A percentile compares a stretch with the other conserved stretches of the same genome.
Evolutionary conservation across 1,140 invertebrate species (phyloP).

Genomic region (Calosoma granatense): DNA sequence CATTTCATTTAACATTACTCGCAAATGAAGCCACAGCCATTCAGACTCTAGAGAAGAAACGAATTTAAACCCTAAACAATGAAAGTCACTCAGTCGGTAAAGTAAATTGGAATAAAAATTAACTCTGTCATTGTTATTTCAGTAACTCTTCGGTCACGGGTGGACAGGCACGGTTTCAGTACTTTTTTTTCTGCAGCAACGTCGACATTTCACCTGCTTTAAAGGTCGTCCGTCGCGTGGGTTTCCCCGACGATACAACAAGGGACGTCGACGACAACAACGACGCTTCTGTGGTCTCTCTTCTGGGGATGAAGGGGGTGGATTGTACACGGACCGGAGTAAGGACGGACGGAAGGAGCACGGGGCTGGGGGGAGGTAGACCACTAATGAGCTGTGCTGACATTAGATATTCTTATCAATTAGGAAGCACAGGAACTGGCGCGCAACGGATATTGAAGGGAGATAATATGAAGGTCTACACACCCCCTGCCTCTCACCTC

Average conservation of each 20-base stretch:
- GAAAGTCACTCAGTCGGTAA: too few species aligned
- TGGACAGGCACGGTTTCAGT: background rate
- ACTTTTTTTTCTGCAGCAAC: background rate
- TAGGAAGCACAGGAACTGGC: background rate
- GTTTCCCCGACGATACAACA: too few species aligned
- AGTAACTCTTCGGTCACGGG: background rate
- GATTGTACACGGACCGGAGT: too few species aligned
- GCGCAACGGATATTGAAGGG: background rate
- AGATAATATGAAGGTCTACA: too few species aligned
- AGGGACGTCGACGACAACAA: too few species aligned
- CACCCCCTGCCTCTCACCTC: background rate
- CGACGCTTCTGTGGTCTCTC: background rate
- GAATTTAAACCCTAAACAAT: background rate
- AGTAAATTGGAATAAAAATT: background rate
- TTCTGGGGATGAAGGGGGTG: too few species aligned
- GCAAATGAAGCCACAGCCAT: background rate
- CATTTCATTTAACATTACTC: background rate
- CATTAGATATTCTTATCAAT: slow-evolving; percentile 21
- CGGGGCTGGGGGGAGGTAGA: slow-evolving; percentile 13
- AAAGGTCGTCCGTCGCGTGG: background rate
- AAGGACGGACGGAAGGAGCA: background rate
- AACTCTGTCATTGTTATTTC: background rate
- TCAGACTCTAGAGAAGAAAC: background rate
- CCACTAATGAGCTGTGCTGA: slow-evolving; percentile 25
- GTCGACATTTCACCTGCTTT: background rate